Evolutionary conservation across 2,888 invertebrate genomes (phyloP), one percentile per base, ranked within the genome.

Genomic region (Amorpha juglandis): DNA sequence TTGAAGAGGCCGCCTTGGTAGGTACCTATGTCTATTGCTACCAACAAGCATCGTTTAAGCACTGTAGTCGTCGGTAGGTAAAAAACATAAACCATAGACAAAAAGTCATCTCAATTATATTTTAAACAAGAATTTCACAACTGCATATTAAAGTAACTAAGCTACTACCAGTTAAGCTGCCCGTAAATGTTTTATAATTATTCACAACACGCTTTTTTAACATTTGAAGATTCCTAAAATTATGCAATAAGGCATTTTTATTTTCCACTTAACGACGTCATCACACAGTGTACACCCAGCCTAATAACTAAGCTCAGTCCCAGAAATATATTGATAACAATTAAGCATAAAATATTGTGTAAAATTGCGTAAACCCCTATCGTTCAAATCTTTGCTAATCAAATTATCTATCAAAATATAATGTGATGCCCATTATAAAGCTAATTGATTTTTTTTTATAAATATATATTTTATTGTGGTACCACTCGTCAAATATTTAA

Each of bases 231-330:
- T 27, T 27, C 27, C 27, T 27, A 27, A 27, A 27, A 27, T 27
- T 27, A 27, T 27, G 4, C 47, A 14, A 12, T 14, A 50, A 21
- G 1, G 14, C 35, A 35, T 11, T 6, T 27, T 16, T 50, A 21
- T 8, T 6, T 19, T 11, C 19, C 6, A 63, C 8, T 63, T 38
- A 6, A 27, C 55, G 67, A 62, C 68, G 67, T 6, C 65, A 75
- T 78, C 77, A 78, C 77, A 78, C 71, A 76, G 71, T 74, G 68
- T 67, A 68, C 53, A 65, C 70, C 48, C 69, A 77, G 76, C 67
- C 51, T 71, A 71, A 69, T 66, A 74, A 72, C 64, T 72, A 78
- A 75, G 72, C 58, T 78, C 81, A 82, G 82, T 81, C 81, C 80
- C 79, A 76, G 72, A 70, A 64, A 72, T 38, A 53, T 35, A 38